phyloP scores from a whole-genome alignment of 2,888 invertebrate genomes.

The Nudaria mundana region DNA sequence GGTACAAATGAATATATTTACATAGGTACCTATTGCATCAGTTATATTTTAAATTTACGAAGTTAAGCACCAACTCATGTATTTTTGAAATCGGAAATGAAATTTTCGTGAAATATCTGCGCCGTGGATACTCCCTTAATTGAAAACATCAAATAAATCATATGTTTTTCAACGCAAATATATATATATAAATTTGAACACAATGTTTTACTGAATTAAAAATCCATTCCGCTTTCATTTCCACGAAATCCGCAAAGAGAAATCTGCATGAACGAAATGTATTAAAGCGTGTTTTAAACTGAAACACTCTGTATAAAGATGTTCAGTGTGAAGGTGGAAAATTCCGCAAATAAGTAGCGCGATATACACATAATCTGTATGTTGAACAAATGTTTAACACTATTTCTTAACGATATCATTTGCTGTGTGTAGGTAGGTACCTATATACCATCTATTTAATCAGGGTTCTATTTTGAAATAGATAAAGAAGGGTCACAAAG shows the following conservation, averaged over 20 bases:
- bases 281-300: slow-evolving; percentile 11
- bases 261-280: slow-evolving; percentile 20
- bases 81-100: neutral
- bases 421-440: neutral
- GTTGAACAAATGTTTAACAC: slow-evolving; percentile 33
- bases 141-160: slow-evolving; percentile 22
- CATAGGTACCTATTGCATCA: neutral
- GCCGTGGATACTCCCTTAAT: slow-evolving; percentile 10
- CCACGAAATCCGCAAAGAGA: slow-evolving; percentile 15
- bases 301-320: slow-evolving; percentile 22
- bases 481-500: slow-evolving; percentile 17
- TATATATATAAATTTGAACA: slow-evolving; percentile 5
- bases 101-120: neutral
- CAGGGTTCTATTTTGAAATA: slow-evolving; percentile 21
- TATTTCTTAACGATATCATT: slow-evolving; percentile 37
- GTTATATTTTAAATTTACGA: neutral
- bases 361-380: slow-evolving; percentile 38
- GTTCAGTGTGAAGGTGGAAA: slow-evolving; percentile 38
- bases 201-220: slow-evolving; percentile 15
- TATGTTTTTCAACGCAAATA: neutral
- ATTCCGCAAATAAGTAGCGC: slow-evolving; percentile 40
- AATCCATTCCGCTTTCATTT: slow-evolving; percentile 28
- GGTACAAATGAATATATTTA: too few species aligned
- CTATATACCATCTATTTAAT: slow-evolving; percentile 16
- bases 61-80: neutral